Conservation (phyloP, 2,797 vertebrate species). For the Enteromius trimaculatus region DNA sequence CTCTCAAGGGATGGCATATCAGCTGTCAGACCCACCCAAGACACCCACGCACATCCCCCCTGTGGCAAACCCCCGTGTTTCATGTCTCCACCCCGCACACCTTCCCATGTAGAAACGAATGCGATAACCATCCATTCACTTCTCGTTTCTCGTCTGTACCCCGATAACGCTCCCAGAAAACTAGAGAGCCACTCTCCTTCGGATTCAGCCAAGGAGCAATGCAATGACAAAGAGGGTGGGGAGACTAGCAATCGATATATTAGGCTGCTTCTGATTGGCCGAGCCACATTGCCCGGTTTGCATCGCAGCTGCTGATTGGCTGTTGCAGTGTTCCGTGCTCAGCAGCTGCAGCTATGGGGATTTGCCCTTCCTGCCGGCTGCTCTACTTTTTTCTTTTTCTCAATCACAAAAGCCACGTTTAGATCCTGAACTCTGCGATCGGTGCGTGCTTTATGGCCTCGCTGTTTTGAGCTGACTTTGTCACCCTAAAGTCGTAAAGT, state of each 20-base stretch:
- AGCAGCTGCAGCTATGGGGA: conserved; percentile 77
- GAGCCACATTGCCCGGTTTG: conserved; percentile 67
- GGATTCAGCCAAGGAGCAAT: conserved; percentile 73
- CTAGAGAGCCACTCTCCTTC: conserved; percentile 62
- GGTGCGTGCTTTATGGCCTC: background rate
- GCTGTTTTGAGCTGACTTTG: conserved; percentile 4
- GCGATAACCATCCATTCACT: background rate
- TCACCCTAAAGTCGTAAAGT: conserved; percentile 52
- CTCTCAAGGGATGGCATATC: conserved; percentile 39
- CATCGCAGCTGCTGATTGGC: conserved; percentile 76
- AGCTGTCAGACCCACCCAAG: conserved; percentile 53
- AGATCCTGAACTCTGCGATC: background rate
- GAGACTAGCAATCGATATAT: conserved; percentile 65
- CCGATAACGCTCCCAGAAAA: conserved; percentile 49
- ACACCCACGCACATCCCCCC: conserved; percentile 32
- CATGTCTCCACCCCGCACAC: conserved; percentile 6
- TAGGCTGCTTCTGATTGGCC: conserved; percentile 74
- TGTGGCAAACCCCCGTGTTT: background rate
- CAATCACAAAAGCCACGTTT: conserved; percentile 1
- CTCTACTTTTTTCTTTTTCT: conserved; percentile 61
- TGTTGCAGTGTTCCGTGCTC: conserved; percentile 70
- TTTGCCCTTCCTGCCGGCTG: conserved; percentile 47
- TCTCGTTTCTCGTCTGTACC: conserved; percentile 33
- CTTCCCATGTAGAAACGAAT: background rate
- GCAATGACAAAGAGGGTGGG: conserved; percentile 66